Conservation (phyloP, 2,888 invertebrate species). For the Cabera pusaria region DNA sequence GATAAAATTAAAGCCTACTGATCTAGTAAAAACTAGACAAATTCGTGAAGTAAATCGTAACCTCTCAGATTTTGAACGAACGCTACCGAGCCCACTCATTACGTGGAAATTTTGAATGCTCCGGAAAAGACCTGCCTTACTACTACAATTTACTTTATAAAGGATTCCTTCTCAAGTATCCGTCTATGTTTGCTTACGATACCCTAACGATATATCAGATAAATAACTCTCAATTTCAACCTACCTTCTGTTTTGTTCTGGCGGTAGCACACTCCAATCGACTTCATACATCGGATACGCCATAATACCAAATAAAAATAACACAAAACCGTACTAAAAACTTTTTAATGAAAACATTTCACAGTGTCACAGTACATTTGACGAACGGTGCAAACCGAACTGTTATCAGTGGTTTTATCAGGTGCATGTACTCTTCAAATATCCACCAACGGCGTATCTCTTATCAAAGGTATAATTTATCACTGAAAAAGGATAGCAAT, state of each 20-base stretch:
- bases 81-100: too few species aligned
- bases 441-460: conserved; percentile 78
- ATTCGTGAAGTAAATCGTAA: too few species aligned
- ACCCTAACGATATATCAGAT: conserved; percentile 7
- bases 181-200: too few species aligned
- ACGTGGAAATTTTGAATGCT: conserved; percentile 50
- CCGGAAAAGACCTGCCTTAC: conserved; percentile 24
- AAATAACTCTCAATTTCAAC: conserved; percentile 31
- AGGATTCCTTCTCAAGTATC: too few species aligned
- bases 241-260: conserved; percentile 93
- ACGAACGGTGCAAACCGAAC: conserved; percentile 70
- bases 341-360: conserved; percentile 67
- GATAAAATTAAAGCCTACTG: too few species aligned
- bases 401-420: conserved; percentile 81
- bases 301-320: conserved; percentile 55
- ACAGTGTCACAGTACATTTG: conserved; percentile 66
- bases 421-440: conserved; percentile 75
- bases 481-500: conserved; percentile 81
- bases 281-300: conserved; percentile 87
- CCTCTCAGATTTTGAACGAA: conserved; percentile 53
- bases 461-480: conserved; percentile 80
- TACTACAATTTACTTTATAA: conserved; percentile 2
- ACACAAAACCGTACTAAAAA: conserved; percentile 47
- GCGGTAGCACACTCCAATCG: conserved; percentile 93
- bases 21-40: not conserved